Percentiles rank a stretch among this genome's conserved stretches.
Evolutionary conservation across 2,888 invertebrate species (phyloP).

Genomic region (Epinotia brunnichana): DNA sequence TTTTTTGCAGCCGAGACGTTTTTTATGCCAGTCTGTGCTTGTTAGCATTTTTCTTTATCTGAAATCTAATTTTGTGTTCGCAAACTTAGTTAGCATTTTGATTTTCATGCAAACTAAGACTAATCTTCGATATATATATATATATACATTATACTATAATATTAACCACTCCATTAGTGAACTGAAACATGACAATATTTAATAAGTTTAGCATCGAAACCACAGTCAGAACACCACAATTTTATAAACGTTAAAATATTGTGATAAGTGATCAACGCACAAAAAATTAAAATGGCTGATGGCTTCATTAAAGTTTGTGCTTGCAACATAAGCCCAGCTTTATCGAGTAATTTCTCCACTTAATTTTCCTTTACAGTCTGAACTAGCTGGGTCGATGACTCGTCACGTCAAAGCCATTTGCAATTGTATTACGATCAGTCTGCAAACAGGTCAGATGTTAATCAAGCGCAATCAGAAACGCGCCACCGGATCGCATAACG

Average conservation of each 20-base stretch:
- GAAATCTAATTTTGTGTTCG: no score
- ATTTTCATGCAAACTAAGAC: no score
- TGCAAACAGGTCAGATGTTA: constrained; percentile 77
- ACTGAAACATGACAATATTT: background rate
- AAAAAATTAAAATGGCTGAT: no score
- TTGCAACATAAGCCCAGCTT: background rate
- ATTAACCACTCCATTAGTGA: background rate
- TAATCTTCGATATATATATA: no score
- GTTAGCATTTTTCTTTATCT: no score
- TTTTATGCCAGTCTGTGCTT: background rate
- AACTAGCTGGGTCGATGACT: constrained; percentile 18
- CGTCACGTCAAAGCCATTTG: constrained; percentile 35
- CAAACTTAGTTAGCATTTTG: no score
- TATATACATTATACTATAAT: no score
- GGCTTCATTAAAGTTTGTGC: no score
- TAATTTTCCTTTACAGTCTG: constrained; percentile 12
- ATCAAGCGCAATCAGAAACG: constrained; percentile 85
- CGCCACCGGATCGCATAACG: constrained; percentile 69
- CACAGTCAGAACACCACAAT: background rate
- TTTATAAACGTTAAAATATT: no score
- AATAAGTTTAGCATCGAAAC: background rate
- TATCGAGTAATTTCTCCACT: background rate
- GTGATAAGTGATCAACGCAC: no score
- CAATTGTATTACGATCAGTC: constrained; percentile 59
- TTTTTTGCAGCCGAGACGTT: background rate